These are phyloP conservation scores for Saguinus imperator DNA, from an alignment of 2,113 vertebrate genomes.

Conservation along the genomic window DNA sequence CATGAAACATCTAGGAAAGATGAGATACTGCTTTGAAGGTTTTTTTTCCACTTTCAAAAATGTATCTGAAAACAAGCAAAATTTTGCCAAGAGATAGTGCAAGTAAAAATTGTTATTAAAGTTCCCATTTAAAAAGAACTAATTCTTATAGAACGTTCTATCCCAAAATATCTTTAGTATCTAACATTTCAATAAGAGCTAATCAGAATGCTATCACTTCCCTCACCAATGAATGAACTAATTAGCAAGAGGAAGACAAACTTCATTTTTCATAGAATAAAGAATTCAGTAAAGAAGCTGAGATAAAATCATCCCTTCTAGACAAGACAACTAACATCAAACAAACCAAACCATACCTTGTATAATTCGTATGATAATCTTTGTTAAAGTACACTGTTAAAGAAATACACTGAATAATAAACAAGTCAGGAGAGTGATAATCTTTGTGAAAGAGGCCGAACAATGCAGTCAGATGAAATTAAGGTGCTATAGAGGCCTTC, in stretches of 20 bases:
- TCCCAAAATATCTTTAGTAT: neutral
- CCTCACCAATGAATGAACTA: neutral
- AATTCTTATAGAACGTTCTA: neutral
- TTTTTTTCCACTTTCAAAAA: slow-evolving; percentile 56
- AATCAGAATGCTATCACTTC: neutral
- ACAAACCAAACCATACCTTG: neutral
- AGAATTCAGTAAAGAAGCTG: neutral
- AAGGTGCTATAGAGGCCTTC: neutral
- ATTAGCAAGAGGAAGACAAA: neutral
- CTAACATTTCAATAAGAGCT: neutral
- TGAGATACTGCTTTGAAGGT: neutral
- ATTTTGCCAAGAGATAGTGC: neutral
- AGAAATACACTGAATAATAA: neutral
- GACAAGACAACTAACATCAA: neutral
- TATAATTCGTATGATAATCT: neutral
- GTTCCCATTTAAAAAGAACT: neutral
- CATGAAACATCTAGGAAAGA: slow-evolving; percentile 73
- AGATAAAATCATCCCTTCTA: neutral
- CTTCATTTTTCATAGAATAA: neutral
- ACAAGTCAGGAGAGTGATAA: neutral
- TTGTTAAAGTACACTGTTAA: neutral
- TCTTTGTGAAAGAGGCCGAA: neutral
- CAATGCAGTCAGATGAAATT: neutral
- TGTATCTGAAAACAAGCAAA: neutral
- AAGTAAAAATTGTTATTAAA: neutral